Conservation (phyloP, 2,888 invertebrate species). For the Amphimallon solstitiale region DNA sequence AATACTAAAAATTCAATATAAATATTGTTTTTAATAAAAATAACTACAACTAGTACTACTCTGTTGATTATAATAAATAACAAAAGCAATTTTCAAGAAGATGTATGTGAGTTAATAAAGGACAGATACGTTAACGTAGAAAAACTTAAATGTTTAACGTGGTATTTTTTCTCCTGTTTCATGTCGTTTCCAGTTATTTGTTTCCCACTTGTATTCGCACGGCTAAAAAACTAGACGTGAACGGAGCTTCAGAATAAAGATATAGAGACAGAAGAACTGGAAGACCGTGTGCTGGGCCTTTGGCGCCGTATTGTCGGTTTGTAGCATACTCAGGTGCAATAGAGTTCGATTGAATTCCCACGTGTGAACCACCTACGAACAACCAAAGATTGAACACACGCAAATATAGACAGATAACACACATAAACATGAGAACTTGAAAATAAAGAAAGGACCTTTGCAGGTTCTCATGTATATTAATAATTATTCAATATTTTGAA, state of each 20-base stretch:
- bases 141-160: not conserved
- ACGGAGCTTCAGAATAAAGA: not conserved
- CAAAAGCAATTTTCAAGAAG: too few species aligned
- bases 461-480: too few species aligned
- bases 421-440: not conserved
- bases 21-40: too few species aligned
- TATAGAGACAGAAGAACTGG: constrained; percentile 28
- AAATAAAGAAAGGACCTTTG: too few species aligned
- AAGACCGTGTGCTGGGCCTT: constrained; percentile 49
- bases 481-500: too few species aligned
- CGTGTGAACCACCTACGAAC: constrained; percentile 59
- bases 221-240: not conserved
- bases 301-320: constrained; percentile 72
- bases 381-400: constrained; percentile 30
- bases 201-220: not conserved
- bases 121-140: too few species aligned
- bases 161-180: not conserved
- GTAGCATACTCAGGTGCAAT: constrained; percentile 75
- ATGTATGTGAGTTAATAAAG: too few species aligned
- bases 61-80: too few species aligned
- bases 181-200: not conserved
- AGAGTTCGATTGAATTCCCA: constrained; percentile 67
- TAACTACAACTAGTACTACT: too few species aligned
- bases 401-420: constrained; percentile 11
- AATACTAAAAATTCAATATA: too few species aligned